Base-by-base conservation (phyloP, 2,797 vertebrate species). In the Mormyrus hasselquistii region DNA sequence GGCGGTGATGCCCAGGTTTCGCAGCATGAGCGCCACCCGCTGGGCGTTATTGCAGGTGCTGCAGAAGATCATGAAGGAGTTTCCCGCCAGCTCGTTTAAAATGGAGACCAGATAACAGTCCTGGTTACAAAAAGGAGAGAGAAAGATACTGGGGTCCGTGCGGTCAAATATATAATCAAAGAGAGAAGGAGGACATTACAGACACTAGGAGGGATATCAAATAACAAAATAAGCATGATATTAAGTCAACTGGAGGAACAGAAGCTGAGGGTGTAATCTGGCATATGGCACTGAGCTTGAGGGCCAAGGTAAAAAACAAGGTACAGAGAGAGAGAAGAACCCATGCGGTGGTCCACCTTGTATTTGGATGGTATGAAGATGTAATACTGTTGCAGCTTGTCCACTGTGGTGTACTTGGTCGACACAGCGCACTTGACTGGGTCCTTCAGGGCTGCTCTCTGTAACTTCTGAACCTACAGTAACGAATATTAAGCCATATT, bases 51-150 rank as follows among this genome's bases (percentile, higher is more conserved):
- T 98, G 92, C 98, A 99, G 0, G 98, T 99, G 92, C 97, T 97
- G 91, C 98, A 99, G 95, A 99, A 99, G 91, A 99, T 97, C 92
- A 99, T 99, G 91, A 99, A 99, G 0, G 99, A 98, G 94, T 99
- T 99, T 3, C 98, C 98, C 0, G 98, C 98, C 92, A 99, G 92
- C 90, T 99, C 99, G n/a, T 99, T 99, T 82, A 99, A 93, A 91
- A 99, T 98, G 91, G 98, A 99, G 90, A 99, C 98, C 92, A 99
- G 94, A 90, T 99, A 99, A 91, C 97, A 98, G 92, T 99, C 99
- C 98, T 99, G 93, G n/a, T 10, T 88, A 88, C 86, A 90, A 89
- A 89, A 88, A 85, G 93, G 7, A 12, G n/a, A 16, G 44, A 0
- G 79, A 57, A 12, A 69, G 10, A 76, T 19, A 16, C 14, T 76